Percentiles rank a stretch among this genome's conserved stretches.
Conservation (phyloP, 92 coral and sea anemone species). For the Palythoa caribaeorum region DNA sequence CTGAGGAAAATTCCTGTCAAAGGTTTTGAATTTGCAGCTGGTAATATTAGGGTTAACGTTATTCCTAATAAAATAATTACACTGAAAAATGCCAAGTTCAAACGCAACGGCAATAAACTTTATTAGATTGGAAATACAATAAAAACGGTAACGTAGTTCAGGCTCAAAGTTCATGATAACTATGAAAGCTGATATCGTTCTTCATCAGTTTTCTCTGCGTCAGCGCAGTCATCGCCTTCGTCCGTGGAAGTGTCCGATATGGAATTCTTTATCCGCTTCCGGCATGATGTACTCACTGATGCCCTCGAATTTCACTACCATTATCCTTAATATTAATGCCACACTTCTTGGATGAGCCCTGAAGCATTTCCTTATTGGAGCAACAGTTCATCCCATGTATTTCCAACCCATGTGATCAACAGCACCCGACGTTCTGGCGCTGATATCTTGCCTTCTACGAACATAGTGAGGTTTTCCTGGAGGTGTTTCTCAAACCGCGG, state of each 20-base stretch:
- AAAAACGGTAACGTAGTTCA: no score
- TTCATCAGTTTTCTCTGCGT: conserved; percentile 37
- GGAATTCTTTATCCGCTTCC: conserved; percentile 41
- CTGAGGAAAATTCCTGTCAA: no score
- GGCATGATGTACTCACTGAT: conserved; percentile 44
- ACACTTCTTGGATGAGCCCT: conserved; percentile 50
- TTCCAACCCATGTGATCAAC: conserved; percentile 16
- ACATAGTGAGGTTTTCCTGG: neutral
- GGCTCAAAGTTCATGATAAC: no score
- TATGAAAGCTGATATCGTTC: no score
- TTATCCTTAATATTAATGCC: conserved; percentile 35
- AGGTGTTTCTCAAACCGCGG: neutral
- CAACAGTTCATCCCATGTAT: conserved; percentile 49
- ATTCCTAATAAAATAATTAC: no score
- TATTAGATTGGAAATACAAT: no score
- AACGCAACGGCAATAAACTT: no score
- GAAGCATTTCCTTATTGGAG: conserved; percentile 40
- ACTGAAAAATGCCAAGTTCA: no score
- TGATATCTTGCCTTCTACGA: neutral
- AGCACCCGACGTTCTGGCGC: neutral
- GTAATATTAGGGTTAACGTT: no score
- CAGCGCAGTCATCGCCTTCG: conserved; percentile 11
- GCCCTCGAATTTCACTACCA: conserved; percentile 42
- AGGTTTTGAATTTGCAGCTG: no score
- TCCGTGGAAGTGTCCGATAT: conserved; percentile 45